phyloP scores from a whole-genome alignment of 2,888 invertebrate genomes.

The Eulithis prunata region DNA sequence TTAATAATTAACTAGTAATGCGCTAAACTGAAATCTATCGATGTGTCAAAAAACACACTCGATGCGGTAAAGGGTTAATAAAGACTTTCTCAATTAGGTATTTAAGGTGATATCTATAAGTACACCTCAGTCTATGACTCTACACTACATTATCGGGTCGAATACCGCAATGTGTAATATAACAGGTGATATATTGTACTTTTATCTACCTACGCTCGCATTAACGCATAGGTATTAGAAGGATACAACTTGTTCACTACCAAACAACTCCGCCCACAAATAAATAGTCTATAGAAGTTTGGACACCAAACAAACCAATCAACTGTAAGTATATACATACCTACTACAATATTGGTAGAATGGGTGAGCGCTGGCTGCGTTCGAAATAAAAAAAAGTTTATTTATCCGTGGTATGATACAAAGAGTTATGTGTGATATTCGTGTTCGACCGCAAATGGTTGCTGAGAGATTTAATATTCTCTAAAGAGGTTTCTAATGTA shows the following conservation, averaged over 20 bases:
- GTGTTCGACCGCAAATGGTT: background rate
- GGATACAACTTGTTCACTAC: slow-evolving; percentile 25
- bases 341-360: slow-evolving; percentile 1
- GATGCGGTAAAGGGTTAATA: too few relatives aligned
- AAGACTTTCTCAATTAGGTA: too few relatives aligned
- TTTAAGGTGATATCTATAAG: too few relatives aligned
- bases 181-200: background rate
- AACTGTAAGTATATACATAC: slow-evolving; percentile 16
- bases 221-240: background rate
- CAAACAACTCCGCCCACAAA: slow-evolving; percentile 36
- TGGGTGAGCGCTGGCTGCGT: slow-evolving; percentile 18
- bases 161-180: too few relatives aligned
- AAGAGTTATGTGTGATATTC: background rate
- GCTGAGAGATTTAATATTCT: slow-evolving; percentile 3
- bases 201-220: background rate
- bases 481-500: background rate
- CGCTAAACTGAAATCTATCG: too few relatives aligned
- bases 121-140: too few relatives aligned
- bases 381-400: slow-evolving; percentile 24
- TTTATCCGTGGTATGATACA: slow-evolving; percentile 8
- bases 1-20: too few relatives aligned
- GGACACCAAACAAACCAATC: slow-evolving; percentile 40
- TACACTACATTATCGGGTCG: too few relatives aligned
- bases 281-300: slow-evolving; percentile 37
- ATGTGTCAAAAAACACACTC: too few relatives aligned